Percentiles rank a stretch among this genome's conserved stretches.
These are phyloP conservation scores for Thumatha senex DNA, from an alignment of 2,888 invertebrate genomes.

Conservation along the genomic window DNA sequence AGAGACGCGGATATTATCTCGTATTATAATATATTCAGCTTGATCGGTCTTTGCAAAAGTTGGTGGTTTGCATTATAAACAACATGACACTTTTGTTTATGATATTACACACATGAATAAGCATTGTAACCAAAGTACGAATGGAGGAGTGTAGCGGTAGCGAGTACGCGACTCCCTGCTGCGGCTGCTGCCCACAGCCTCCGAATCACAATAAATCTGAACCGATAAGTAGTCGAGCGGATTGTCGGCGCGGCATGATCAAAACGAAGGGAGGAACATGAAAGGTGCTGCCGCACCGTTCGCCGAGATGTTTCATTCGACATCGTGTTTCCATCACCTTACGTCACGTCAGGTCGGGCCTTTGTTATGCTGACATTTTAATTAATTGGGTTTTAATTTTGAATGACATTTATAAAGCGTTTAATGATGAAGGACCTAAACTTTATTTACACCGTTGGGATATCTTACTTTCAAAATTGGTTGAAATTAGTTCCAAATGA, in stretches of 20 bases:
- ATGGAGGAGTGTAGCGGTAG: slow-evolving; percentile 49
- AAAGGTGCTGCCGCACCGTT: slow-evolving; percentile 66
- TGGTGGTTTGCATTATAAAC: slow-evolving; percentile 9
- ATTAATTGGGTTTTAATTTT: slow-evolving; percentile 70
- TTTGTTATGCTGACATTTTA: slow-evolving; percentile 69
- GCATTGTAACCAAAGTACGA: slow-evolving; percentile 49
- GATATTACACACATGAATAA: slow-evolving; percentile 57
- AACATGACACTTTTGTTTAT: slow-evolving; percentile 46
- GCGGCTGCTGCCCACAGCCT: slow-evolving; percentile 66
- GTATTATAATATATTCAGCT: too few species aligned
- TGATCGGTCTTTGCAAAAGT: too few species aligned
- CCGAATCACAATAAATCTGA: slow-evolving; percentile 83
- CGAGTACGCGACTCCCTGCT: slow-evolving; percentile 58
- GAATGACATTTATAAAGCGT: slow-evolving; percentile 56
- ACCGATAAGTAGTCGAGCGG: slow-evolving; percentile 81
- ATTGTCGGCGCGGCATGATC: slow-evolving; percentile 80
- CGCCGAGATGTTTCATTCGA: slow-evolving; percentile 59
- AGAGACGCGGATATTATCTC: too few species aligned
- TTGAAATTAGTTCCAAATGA: too few species aligned
- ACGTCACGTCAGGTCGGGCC: slow-evolving; percentile 61
- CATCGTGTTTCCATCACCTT: slow-evolving; percentile 67
- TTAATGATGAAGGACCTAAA: slow-evolving; percentile 55
- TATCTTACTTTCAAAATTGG: too few species aligned
- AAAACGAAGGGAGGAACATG: slow-evolving; percentile 75
- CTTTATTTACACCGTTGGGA: too few species aligned